Conservation (phyloP, 2,888 invertebrate species). For the Machimus atricapillus region DNA sequence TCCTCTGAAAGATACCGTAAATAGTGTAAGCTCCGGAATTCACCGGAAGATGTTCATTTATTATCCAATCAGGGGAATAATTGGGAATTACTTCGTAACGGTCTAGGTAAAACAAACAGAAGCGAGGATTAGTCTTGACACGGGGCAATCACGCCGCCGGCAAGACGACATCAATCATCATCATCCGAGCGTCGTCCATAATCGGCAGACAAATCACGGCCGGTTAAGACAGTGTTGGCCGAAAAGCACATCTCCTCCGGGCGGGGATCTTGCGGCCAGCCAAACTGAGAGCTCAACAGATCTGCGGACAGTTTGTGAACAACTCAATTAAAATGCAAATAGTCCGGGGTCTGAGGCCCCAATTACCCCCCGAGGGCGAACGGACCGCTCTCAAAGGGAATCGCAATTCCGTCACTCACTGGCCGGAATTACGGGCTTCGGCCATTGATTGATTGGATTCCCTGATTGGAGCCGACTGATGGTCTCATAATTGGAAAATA, state of each 20-base stretch:
- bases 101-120: slow-evolving; percentile 15
- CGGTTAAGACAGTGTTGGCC: neutral
- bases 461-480: slow-evolving; percentile 24
- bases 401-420: neutral
- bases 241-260: neutral
- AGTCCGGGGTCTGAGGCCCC: neutral
- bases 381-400: neutral
- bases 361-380: neutral
- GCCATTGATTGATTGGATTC: slow-evolving; percentile 23
- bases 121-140: slow-evolving; percentile 4
- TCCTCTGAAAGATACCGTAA: neutral
- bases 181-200: slow-evolving; percentile 2
- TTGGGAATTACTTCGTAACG: neutral
- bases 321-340: slow-evolving; percentile 24
- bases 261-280: neutral
- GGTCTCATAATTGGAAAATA: slow-evolving; percentile 12
- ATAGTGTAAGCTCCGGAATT: neutral
- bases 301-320: slow-evolving; percentile 15
- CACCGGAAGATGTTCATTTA: neutral
- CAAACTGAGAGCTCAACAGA: neutral
- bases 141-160: neutral
- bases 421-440: neutral
- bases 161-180: slow-evolving; percentile 16
- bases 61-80: neutral
- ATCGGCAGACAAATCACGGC: slow-evolving; percentile 4